Evolutionary conservation across 2,888 invertebrate genomes (phyloP).

Genomic region (Gymnoscelis rufifasciata): DNA sequence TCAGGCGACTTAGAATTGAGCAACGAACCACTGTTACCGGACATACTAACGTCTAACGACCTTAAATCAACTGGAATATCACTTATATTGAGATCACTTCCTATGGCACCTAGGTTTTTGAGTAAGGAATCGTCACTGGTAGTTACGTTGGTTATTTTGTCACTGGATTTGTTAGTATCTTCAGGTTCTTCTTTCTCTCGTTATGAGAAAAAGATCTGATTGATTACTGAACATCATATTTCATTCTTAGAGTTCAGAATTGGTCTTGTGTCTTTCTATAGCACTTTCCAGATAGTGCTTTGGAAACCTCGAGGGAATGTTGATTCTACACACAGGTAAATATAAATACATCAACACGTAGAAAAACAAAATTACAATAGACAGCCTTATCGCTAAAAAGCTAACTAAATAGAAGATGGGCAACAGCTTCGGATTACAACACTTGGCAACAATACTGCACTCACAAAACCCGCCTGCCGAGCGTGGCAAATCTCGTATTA

Average conservation of each 20-base stretch:
- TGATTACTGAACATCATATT: not conserved
- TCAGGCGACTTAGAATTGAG: constrained; percentile 65
- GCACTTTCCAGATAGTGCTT: constrained; percentile 12
- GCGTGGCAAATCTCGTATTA: too few relatives aligned
- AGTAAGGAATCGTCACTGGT: constrained; percentile 76
- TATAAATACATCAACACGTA: too few relatives aligned
- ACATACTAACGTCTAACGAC: constrained; percentile 77
- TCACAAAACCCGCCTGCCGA: too few relatives aligned
- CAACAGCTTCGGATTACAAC: too few relatives aligned
- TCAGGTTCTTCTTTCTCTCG: constrained; percentile 50
- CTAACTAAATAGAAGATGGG: too few relatives aligned
- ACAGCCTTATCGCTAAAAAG: too few relatives aligned
- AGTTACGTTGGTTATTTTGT: constrained; percentile 74
- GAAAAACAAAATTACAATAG: too few relatives aligned
- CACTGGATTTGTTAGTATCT: constrained; percentile 65
- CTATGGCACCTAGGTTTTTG: constrained; percentile 78
- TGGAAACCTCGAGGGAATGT: constrained; percentile 9
- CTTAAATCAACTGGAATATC: constrained; percentile 79
- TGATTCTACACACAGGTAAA: too few relatives aligned
- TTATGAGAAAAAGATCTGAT: constrained; percentile 7
- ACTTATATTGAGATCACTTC: constrained; percentile 79
- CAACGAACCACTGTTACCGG: constrained; percentile 70
- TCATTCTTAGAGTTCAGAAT: not conserved
- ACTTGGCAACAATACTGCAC: too few relatives aligned
- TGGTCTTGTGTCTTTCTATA: constrained; percentile 10